These are phyloP conservation scores for Clivina fossor DNA, from an alignment of 2,888 invertebrate species.

Conservation along the genomic window DNA sequence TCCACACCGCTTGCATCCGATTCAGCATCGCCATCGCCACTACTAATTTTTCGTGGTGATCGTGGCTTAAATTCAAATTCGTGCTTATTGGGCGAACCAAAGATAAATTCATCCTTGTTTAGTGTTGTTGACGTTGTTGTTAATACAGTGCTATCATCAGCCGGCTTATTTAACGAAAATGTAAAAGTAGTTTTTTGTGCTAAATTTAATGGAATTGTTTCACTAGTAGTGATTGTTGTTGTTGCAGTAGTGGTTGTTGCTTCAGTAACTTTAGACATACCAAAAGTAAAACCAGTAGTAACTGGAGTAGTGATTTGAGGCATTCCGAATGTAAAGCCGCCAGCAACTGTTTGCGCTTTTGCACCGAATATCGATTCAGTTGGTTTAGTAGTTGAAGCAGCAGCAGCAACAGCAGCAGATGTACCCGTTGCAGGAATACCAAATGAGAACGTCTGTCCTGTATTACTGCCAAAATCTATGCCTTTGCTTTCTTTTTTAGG, in stretches of 20 bases:
- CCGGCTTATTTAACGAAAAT: conserved; percentile 44
- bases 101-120: conserved; percentile 50
- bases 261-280: conserved; percentile 28
- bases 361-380: conserved; percentile 39
- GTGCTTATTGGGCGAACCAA: conserved; percentile 65
- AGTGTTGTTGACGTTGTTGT: too few relatives aligned
- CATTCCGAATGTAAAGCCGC: conserved; percentile 44
- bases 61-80: conserved; percentile 68
- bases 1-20: conserved; percentile 59
- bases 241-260: conserved; percentile 24
- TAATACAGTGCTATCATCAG: conserved; percentile 35
- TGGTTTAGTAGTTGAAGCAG: conserved; percentile 37
- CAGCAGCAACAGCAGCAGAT: conserved; percentile 40
- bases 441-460: conserved; percentile 54
- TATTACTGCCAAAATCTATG: conserved; percentile 44
- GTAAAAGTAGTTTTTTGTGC: conserved; percentile 39
- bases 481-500: conserved; percentile 49
- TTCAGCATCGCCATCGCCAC: conserved; percentile 57
- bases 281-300: conserved; percentile 41
- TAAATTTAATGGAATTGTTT: conserved; percentile 20
- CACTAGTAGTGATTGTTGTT: not conserved
- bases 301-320: conserved; percentile 36
- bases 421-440: conserved; percentile 49
- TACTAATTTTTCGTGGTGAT: conserved; percentile 58
- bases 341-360: conserved; percentile 36